Conservation (phyloP, 2,797 vertebrate genomes). For the Atherinosoma microstoma region DNA sequence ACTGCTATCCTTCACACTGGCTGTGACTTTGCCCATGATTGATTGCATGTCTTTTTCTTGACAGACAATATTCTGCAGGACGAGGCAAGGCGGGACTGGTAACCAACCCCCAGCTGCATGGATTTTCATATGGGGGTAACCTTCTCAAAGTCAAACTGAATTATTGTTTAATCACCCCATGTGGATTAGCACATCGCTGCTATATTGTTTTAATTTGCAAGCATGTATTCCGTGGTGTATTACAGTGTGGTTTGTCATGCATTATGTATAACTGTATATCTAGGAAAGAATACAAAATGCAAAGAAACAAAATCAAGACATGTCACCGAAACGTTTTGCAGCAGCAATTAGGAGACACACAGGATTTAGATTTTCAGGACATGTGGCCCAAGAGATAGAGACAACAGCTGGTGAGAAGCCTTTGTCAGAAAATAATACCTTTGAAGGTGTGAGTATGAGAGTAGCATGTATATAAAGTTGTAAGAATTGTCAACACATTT, state of each 20-base stretch:
- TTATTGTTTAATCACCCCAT: slow-evolving; percentile 54
- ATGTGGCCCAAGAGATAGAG: slow-evolving; percentile 56
- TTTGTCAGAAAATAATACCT: slow-evolving; percentile 56
- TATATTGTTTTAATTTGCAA: slow-evolving; percentile 58
- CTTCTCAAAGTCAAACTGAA: slow-evolving; percentile 65
- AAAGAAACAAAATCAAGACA: slow-evolving; percentile 46
- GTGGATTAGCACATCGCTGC: slow-evolving; percentile 34
- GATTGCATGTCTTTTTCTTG: slow-evolving; percentile 77
- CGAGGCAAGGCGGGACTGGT: slow-evolving; percentile 32
- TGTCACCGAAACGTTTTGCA: slow-evolving; percentile 45
- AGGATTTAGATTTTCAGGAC: slow-evolving; percentile 57
- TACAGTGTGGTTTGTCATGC: slow-evolving; percentile 25
- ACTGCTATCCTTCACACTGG: slow-evolving; percentile 75
- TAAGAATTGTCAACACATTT: slow-evolving; percentile 27
- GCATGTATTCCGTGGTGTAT: slow-evolving; percentile 50
- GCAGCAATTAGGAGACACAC: slow-evolving; percentile 58
- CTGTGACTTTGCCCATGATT: slow-evolving; percentile 81
- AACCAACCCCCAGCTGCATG: neutral
- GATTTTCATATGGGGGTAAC: slow-evolving; percentile 47
- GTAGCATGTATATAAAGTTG: slow-evolving; percentile 41
- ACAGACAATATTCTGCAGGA: slow-evolving; percentile 72
- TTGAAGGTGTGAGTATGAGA: slow-evolving; percentile 35
- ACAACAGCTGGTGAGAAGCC: slow-evolving; percentile 69
- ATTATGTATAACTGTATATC: slow-evolving; percentile 32
- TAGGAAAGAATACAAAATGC: slow-evolving; percentile 3